These are phyloP conservation scores for Podarcis lilfordi DNA, from an alignment of 2,797 vertebrate species.

Conservation along the genomic window DNA sequence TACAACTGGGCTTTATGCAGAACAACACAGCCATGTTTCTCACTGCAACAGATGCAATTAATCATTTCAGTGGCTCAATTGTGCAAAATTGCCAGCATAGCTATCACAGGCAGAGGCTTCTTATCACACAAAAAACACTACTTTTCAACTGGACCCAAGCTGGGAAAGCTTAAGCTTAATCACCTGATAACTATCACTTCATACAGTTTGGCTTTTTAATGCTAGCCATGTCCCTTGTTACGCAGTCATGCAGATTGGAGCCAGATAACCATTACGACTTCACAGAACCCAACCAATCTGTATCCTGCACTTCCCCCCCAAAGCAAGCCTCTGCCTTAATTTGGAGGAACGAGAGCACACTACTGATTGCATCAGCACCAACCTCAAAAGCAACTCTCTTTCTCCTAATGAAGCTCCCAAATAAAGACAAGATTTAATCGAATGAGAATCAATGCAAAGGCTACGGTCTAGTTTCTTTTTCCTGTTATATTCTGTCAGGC, in stretches of 20 bases:
- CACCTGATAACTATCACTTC: slow-evolving; percentile 25
- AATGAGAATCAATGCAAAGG: neutral
- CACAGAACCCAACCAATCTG: slow-evolving; percentile 6
- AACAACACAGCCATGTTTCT: neutral
- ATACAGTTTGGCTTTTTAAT: slow-evolving; percentile 21
- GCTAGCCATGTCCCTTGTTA: neutral
- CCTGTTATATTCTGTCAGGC: slow-evolving; percentile 5
- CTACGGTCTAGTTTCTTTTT: neutral
- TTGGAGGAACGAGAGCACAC: neutral
- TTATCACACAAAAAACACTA: slow-evolving; percentile 1
- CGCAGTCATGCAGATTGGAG: slow-evolving; percentile 1
- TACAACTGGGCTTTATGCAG: neutral
- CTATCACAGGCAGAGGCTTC: neutral
- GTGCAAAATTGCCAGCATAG: slow-evolving; percentile 11
- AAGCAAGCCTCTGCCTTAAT: neutral
- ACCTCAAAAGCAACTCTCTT: neutral
- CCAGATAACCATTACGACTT: slow-evolving; percentile 1
- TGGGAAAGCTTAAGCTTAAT: slow-evolving; percentile 20
- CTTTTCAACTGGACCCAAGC: neutral
- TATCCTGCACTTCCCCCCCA: neutral
- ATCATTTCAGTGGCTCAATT: neutral
- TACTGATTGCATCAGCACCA: neutral
- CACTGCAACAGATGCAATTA: neutral
- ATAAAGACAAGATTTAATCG: slow-evolving; percentile 7
- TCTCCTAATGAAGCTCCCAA: neutral